Conservation (phyloP, 2,113 vertebrate species). For the Piliocolobus tephrosceles region DNA sequence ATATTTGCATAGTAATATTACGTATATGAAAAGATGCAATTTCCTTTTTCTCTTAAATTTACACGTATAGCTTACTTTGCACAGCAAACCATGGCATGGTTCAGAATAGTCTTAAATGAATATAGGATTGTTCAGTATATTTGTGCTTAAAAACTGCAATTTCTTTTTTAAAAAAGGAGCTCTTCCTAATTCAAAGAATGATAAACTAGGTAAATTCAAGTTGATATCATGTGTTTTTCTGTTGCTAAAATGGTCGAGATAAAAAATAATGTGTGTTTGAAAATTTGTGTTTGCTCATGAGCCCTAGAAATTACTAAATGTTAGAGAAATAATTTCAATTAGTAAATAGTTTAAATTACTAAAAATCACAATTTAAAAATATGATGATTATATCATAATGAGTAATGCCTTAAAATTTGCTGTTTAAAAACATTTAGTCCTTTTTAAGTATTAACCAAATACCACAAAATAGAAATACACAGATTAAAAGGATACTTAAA, state of each 20-base stretch:
- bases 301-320: background rate
- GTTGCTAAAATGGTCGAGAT: background rate
- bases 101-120: constrained; percentile 22
- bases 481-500: background rate
- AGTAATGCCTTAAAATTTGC: background rate
- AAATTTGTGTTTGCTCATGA: background rate
- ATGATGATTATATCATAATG: background rate
- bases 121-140: background rate
- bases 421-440: constrained; percentile 3
- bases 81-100: background rate
- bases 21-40: background rate
- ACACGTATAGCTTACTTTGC: background rate
- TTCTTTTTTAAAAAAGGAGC: background rate
- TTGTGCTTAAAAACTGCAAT: background rate
- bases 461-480: background rate
- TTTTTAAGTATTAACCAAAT: background rate
- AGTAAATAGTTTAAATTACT: background rate
- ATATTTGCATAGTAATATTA: background rate
- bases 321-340: constrained; percentile 15
- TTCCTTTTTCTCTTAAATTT: constrained; percentile 39
- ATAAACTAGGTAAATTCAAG: background rate
- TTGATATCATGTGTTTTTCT: background rate
- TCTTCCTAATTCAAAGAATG: constrained; percentile 6
- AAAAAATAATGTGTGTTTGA: background rate
- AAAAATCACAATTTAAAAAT: background rate